Conservation (phyloP, 2,888 invertebrate genomes). For the Phorcus lineatus region DNA sequence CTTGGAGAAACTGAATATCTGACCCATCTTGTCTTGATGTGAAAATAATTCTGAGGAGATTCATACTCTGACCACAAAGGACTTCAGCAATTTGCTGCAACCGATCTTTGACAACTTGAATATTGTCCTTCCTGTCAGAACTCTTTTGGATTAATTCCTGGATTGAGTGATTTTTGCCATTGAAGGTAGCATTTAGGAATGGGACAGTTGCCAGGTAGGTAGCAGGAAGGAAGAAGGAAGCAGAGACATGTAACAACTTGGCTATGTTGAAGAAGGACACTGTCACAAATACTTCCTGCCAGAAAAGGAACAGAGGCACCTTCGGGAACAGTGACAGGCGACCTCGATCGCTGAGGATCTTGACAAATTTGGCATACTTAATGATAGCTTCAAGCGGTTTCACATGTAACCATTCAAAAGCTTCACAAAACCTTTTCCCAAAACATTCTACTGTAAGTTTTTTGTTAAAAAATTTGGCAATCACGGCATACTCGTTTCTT, state of each 20-base stretch:
- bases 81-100: constrained; percentile 35
- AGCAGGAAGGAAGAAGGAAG: constrained; percentile 45
- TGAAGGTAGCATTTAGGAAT: constrained; percentile 47
- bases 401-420: constrained; percentile 32
- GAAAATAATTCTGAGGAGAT: not conserved
- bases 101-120: not conserved
- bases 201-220: constrained; percentile 43
- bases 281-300: constrained; percentile 54
- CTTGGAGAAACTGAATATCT: constrained; percentile 33
- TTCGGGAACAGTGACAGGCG: constrained; percentile 44
- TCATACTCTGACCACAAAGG: constrained; percentile 23
- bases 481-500: not conserved
- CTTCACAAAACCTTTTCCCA: constrained; percentile 44
- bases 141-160: constrained; percentile 3
- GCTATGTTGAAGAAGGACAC: constrained; percentile 49
- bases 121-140: not conserved
- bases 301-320: constrained; percentile 48
- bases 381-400: constrained; percentile 53
- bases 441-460: constrained; percentile 37
- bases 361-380: constrained; percentile 53
- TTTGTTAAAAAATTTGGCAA: not conserved
- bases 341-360: constrained; percentile 32
- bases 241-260: constrained; percentile 31
- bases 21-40: constrained; percentile 36
- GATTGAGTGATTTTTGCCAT: not conserved